phyloP scores from a whole-genome alignment of 2,113 vertebrate species.

The Corythaeola cristata region DNA sequence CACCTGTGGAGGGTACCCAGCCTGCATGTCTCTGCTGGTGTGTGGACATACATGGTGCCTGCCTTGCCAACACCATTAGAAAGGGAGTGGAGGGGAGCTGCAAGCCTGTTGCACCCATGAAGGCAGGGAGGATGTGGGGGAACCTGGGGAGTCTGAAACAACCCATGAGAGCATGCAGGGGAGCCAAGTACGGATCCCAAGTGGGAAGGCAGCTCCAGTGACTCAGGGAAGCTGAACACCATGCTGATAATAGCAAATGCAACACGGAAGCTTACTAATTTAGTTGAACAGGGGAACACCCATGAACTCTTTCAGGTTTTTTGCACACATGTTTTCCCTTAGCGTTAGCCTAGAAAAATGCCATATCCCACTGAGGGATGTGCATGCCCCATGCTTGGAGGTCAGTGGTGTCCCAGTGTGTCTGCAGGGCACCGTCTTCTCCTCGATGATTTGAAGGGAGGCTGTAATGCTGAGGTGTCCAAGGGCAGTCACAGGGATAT shows the following conservation, averaged over 20 bases:
- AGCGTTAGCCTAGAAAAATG: not conserved
- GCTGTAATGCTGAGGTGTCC: not conserved
- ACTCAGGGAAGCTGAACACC: not conserved
- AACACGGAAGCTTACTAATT: accelerated
- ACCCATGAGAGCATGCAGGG: not conserved
- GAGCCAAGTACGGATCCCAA: not conserved
- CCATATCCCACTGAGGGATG: accelerated
- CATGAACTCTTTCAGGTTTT: not conserved
- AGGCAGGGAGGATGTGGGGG: not conserved
- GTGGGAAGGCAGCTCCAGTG: not conserved
- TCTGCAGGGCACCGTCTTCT: not conserved
- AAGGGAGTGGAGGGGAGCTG: not conserved
- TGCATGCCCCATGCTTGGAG: not conserved
- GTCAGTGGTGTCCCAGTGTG: not conserved
- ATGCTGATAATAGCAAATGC: not conserved
- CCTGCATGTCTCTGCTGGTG: accelerated
- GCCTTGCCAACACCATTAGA: not conserved
- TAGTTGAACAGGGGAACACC: not conserved
- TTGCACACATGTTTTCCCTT: not conserved
- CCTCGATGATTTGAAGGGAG: not conserved
- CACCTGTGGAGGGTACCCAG: not conserved
- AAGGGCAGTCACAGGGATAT: not conserved
- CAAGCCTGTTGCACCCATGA: not conserved
- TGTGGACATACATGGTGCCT: accelerated
- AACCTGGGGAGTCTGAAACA: not conserved